These are phyloP conservation scores for Odobenus rosmarus DNA, from an alignment of 2,113 vertebrate genomes.

Conservation along the genomic window DNA sequence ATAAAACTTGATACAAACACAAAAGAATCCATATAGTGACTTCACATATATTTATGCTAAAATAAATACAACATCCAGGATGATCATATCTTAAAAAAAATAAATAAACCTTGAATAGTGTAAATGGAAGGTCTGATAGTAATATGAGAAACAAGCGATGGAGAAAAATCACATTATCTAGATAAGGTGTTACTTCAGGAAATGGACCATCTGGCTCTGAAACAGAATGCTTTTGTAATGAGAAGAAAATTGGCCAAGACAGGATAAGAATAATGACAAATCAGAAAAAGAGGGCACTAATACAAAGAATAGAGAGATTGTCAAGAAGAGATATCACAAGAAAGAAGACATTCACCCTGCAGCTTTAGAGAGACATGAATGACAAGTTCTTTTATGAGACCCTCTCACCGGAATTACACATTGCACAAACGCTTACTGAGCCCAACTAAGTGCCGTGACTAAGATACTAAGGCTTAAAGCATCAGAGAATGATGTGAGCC, in stretches of 20 bases:
- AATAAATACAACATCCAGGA: conserved; percentile 5
- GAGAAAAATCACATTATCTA: background rate
- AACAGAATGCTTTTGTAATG: conserved; percentile 36
- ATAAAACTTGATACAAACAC: background rate
- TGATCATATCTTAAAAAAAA: background rate
- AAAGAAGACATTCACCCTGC: background rate
- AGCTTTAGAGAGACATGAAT: background rate
- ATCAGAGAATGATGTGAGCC: background rate
- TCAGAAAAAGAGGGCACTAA: conserved; percentile 9
- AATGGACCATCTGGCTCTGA: conserved; percentile 59
- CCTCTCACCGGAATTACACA: background rate
- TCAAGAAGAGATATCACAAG: background rate
- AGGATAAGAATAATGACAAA: conserved; percentile 15
- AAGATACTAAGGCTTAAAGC: background rate
- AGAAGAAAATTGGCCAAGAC: background rate
- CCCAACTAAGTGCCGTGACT: background rate
- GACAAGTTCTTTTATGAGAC: background rate
- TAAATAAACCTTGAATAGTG: background rate
- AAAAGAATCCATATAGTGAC: background rate
- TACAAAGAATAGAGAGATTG: background rate
- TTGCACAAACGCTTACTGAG: background rate
- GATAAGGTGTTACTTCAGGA: conserved; percentile 43
- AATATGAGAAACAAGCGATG: background rate
- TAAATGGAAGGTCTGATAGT: conserved; percentile 40
- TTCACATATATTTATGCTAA: background rate